phyloP scores from a whole-genome alignment of 2,888 invertebrate genomes.

The Agelastica alni region DNA sequence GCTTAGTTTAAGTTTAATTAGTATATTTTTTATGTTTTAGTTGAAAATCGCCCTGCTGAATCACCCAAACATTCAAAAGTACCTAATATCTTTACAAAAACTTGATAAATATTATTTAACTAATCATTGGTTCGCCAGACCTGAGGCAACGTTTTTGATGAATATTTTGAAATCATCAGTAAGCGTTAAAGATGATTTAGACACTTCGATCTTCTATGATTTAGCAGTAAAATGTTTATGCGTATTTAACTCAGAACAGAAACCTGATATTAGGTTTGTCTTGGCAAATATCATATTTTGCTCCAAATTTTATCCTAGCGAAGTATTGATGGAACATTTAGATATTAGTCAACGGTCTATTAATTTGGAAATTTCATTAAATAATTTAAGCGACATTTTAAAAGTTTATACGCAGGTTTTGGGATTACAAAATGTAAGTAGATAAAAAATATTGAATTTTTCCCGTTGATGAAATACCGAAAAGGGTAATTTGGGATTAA shows the following conservation, averaged over 20 bases:
- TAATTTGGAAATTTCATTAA: conserved; percentile 54
- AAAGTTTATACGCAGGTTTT: conserved; percentile 50
- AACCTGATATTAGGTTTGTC: conserved; percentile 61
- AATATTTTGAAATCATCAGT: conserved; percentile 58
- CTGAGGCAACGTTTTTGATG: conserved; percentile 64
- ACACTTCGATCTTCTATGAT: conserved; percentile 61
- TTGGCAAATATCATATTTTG: conserved; percentile 67
- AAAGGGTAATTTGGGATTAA: no score
- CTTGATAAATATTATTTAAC: conserved; percentile 53
- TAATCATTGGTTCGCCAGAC: conserved; percentile 67
- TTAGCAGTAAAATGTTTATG: conserved; percentile 66
- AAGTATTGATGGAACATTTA: conserved; percentile 61
- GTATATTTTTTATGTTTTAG: no score
- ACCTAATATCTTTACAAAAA: conserved; percentile 55
- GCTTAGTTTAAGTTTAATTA: no score
- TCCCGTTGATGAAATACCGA: no score
- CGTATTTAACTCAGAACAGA: conserved; percentile 64
- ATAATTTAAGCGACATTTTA: conserved; percentile 48
- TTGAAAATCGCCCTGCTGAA: conserved; percentile 55
- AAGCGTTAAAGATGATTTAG: conserved; percentile 49
- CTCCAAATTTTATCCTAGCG: conserved; percentile 63
- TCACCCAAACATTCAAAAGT: conserved; percentile 52
- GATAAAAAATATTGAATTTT: neutral
- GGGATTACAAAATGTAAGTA: conserved; percentile 48
- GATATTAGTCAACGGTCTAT: conserved; percentile 58